Conservation (phyloP, 2,113 vertebrate species). For the Aythya baeri region DNA sequence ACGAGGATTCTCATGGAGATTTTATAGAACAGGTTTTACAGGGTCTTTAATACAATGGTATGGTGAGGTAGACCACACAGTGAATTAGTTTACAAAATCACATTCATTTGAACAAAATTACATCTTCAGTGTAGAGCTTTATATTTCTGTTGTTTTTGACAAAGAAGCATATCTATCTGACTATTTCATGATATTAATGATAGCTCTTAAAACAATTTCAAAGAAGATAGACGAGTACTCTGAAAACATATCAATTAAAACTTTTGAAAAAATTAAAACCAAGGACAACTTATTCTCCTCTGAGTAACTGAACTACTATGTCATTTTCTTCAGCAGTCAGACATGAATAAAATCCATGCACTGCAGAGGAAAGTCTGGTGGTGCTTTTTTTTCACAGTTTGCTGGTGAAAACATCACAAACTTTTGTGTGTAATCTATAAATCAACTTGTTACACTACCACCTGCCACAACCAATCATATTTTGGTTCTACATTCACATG, state of each 20-base stretch:
- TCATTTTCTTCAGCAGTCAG: neutral
- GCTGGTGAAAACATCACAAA: rapidly evolving
- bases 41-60: neutral
- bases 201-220: neutral
- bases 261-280: neutral
- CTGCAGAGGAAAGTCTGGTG: neutral
- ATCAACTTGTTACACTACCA: neutral
- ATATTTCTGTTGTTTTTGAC: neutral
- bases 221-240: neutral
- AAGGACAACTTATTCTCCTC: neutral
- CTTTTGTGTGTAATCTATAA: neutral
- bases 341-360: neutral
- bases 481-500: neutral
- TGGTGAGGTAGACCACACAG: neutral
- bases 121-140: neutral
- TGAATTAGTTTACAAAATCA: neutral
- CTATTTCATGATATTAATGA: neutral
- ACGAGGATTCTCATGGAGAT: neutral
- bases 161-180: neutral
- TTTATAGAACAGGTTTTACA: neutral
- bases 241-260: neutral
- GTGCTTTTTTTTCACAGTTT: neutral
- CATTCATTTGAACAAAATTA: neutral
- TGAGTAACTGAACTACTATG: neutral
- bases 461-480: neutral